These are phyloP conservation scores for Notarius quadriscutis DNA, from an alignment of 2,113 vertebrate genomes.

Conservation along the genomic window DNA sequence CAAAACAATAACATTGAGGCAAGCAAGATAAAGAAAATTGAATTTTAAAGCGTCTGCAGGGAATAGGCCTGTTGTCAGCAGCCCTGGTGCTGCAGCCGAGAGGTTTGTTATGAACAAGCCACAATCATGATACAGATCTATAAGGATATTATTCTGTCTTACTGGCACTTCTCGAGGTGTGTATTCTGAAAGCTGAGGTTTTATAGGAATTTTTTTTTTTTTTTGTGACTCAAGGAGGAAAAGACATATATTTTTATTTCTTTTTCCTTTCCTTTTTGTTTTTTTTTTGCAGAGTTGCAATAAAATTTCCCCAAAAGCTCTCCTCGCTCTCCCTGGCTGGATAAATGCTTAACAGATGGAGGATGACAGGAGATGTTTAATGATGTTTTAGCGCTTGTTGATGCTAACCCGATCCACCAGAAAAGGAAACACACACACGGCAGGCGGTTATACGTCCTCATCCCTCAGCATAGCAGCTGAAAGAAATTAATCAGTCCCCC, in stretches of 20 bases:
- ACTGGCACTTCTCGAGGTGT: conserved; percentile 26
- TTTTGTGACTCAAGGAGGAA: conserved; percentile 8
- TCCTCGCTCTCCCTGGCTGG: conserved; percentile 46
- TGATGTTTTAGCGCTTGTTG: conserved; percentile 68
- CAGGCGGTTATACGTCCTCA: conserved; percentile 65
- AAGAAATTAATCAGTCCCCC: conserved; percentile 63
- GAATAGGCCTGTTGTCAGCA: conserved; percentile 42
- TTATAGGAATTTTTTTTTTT: conserved; percentile 16
- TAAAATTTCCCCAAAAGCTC: conserved; percentile 36
- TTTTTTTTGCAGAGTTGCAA: conserved; percentile 24
- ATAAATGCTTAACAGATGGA: conserved; percentile 73
- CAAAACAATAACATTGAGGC: conserved; percentile 56
- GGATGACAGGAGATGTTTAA: conserved; percentile 72
- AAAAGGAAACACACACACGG: conserved; percentile 67
- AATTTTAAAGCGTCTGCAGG: conserved; percentile 57
- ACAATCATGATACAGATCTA: conserved; percentile 62
- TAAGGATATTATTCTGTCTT: conserved; percentile 52
- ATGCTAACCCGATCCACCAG: conserved; percentile 68
- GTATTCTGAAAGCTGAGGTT: background rate
- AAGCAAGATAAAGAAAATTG: conserved; percentile 62
- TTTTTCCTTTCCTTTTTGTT: background rate
- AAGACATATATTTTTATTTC: background rate
- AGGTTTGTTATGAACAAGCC: conserved; percentile 53
- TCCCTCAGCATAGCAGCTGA: conserved; percentile 59
- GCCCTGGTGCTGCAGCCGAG: conserved; percentile 27